Evolutionary conservation across 2,113 vertebrate species (phyloP).

Genomic region (Clarias macrocephalus): DNA sequence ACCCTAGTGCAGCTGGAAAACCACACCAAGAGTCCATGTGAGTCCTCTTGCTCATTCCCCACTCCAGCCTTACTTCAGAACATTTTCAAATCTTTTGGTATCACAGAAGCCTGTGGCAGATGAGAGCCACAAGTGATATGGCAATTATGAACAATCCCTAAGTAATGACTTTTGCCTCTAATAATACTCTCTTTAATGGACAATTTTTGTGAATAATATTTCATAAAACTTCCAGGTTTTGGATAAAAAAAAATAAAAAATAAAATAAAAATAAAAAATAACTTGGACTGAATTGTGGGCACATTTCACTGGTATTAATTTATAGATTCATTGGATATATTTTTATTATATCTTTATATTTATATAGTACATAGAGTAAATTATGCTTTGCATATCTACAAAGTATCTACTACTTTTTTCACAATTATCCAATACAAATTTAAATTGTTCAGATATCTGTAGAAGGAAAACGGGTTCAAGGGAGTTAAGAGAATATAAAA

Average conservation of each 20-base stretch:
- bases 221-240: background rate
- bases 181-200: background rate
- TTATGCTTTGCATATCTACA: background rate
- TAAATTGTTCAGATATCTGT: background rate
- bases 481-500: conserved; percentile 25
- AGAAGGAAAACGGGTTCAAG: background rate
- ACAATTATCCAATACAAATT: too few species aligned
- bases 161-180: background rate
- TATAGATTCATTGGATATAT: background rate
- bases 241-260: too few species aligned
- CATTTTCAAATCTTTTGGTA: background rate
- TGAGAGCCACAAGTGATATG: background rate
- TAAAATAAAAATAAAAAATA: too few species aligned
- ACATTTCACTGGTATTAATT: background rate
- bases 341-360: background rate
- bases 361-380: background rate
- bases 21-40: too few species aligned
- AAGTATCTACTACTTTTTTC: too few species aligned
- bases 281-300: background rate
- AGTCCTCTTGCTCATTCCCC: background rate
- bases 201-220: background rate
- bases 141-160: background rate
- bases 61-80: background rate
- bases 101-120: background rate
- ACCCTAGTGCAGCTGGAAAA: too few species aligned